Base-by-base conservation (phyloP, 2,113 vertebrate genomes). In the Rynchops niger region DNA sequence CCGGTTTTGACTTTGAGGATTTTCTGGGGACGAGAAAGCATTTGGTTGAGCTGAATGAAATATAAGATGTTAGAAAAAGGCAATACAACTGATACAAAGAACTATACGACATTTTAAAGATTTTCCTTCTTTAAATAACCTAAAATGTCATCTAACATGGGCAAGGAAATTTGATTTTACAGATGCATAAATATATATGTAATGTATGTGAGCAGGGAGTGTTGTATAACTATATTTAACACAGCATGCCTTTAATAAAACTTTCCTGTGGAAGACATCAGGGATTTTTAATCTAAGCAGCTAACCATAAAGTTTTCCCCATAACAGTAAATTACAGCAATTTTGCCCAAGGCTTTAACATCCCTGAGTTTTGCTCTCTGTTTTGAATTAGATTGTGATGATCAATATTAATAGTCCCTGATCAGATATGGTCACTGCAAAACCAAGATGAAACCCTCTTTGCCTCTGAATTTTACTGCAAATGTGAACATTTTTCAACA, bases 371-470 rank as follows among this genome's bases (percentile, higher is more conserved):
- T 94, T 95, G 56, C 36, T 92, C 77, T 89, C 53, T 94, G 62
- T 73, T 91, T 95, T 93, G 77, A 95, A 95, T 85, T 89, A 94
- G 32, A 77, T 13, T 85, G 55, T 82, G 81, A 82, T 96, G 81
- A 95, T 97, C 86, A 95, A 88, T 95, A 97, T 90, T 95, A 96
- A 97, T 86, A 97, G 81, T 77, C n/a, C 58, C 89, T 91, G 81
- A 80, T 96, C 83, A 91, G 73, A 89, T 72, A 82, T 12, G 53
- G 91, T 82, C 95, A 95, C 45, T 62, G 77, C 13, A 95, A 94
- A 91, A 76, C 66, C 53, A 82, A 87, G 83, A 95, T 61, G 74
- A 94, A 95, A 79, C 29, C 61, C 18, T 69, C 56, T 91, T 89
- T 76, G 20, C 70, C 25, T 87, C 56, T 77, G 62, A 89, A 80